Percentiles rank a stretch among this genome's conserved stretches.
phyloP scores from a whole-genome alignment of 2,888 invertebrate genomes.

The Gymnosoma rotundatum region DNA sequence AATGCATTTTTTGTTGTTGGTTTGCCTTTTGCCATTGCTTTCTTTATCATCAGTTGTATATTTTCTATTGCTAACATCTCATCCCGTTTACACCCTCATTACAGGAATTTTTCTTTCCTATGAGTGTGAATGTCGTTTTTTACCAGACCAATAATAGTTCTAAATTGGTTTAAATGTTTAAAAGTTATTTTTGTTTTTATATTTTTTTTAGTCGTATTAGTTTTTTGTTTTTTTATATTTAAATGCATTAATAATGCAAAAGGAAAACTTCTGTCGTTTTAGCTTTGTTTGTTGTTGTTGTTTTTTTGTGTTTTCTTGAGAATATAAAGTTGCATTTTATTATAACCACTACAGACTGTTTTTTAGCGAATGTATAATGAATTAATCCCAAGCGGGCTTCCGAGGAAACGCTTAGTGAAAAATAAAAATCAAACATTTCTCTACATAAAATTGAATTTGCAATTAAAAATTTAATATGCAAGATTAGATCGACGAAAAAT shows the following conservation, averaged over 20 bases:
- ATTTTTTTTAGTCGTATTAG: background rate
- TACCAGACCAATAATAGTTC: conserved; percentile 63
- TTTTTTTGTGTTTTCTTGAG: conserved; percentile 12
- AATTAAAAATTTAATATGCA: too few species aligned
- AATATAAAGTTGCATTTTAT: conserved; percentile 13
- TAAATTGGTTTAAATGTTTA: conserved; percentile 64
- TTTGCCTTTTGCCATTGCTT: conserved; percentile 19
- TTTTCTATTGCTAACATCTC: background rate
- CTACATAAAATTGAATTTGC: too few species aligned
- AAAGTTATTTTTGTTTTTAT: conserved; percentile 33
- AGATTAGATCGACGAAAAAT: too few species aligned
- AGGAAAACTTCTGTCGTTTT: conserved; percentile 46
- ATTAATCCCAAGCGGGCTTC: conserved; percentile 39
- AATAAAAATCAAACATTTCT: background rate
- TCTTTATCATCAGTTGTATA: conserved; percentile 22
- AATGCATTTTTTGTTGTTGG: background rate
- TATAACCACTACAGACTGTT: conserved; percentile 4
- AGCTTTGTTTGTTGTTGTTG: conserved; percentile 6
- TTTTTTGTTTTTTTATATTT: conserved; percentile 29
- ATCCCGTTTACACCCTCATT: background rate
- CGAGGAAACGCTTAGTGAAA: background rate
- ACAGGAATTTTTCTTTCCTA: conserved; percentile 14
- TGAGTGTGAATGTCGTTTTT: conserved; percentile 39
- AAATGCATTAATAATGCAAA: conserved; percentile 61
- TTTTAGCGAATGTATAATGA: conserved; percentile 31